phyloP scores from a whole-genome alignment of 1,140 invertebrate species.

The Copidosoma floridanum region DNA sequence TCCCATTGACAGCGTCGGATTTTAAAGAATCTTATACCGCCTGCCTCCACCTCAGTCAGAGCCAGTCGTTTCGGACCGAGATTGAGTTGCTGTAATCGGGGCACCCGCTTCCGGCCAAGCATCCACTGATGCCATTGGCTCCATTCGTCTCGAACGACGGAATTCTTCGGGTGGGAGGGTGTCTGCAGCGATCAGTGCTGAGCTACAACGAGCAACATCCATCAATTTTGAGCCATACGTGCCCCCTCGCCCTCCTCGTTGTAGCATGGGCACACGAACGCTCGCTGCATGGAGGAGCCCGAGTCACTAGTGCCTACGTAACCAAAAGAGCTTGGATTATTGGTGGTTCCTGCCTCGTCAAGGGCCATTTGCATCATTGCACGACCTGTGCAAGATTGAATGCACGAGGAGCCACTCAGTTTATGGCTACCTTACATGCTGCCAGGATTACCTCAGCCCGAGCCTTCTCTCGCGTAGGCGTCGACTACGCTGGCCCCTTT shows the following conservation, averaged over 20 bases:
- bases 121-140: background rate
- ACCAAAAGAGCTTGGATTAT: background rate
- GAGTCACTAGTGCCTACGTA: background rate
- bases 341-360: too few relatives aligned
- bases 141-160: background rate
- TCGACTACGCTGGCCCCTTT: too few relatives aligned
- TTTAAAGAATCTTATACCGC: too few relatives aligned
- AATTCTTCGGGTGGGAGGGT: background rate
- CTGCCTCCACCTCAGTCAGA: background rate
- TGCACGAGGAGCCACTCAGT: too few relatives aligned
- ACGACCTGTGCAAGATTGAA: too few relatives aligned
- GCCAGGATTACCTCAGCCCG: too few relatives aligned
- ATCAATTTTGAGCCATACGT: background rate
- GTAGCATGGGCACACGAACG: background rate
- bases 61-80: background rate
- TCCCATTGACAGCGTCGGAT: too few relatives aligned
- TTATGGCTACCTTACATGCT: too few relatives aligned
- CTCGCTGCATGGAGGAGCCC: background rate
- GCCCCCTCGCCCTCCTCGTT: background rate
- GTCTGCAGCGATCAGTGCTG: background rate
- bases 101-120: background rate
- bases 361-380: too few relatives aligned
- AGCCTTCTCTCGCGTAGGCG: too few relatives aligned
- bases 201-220: background rate
- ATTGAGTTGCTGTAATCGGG: background rate